Base-by-base conservation (phyloP, 1,140 invertebrate genomes). In the Papilio xuthus region DNA sequence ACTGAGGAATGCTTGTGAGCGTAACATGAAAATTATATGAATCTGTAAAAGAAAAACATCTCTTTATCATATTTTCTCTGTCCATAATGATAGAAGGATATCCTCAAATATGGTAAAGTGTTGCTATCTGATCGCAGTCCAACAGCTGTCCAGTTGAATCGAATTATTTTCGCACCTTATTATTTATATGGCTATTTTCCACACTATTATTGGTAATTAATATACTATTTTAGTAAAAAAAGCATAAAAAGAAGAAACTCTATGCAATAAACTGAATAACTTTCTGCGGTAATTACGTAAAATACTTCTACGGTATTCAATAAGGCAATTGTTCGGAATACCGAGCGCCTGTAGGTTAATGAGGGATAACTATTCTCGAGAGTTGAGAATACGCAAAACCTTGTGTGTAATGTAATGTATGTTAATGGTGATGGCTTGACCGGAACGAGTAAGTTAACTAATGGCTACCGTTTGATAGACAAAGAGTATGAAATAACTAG, bases 381-480 rank as follows among this genome's bases (percentile, higher is more conserved):
- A 85, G 60, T 26, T 28, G 18, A 26, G 23, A 15, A 67, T 67
- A 28, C 60, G 60, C 60, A 67, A 28, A 67, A 67, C 60, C 26
- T 18, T 67, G 26, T 28, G 6, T 18, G 60, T 67, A 28, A 67
- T 67, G 60, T 67, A 67, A 67, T 32, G 80, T 79, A 81, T 84
- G 82, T 81, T 88, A 86, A 87, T 88, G 79, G 81, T 80, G 83
- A 83, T 78, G 80, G 84, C 79, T 78, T 80, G 79, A 73, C 75
- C 78, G 71, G 67, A 78, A 67, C 26, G 60, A 32, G 82, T 81
- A 76, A 67, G 82, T 85, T 82, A 82, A 81, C 82, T 82, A 88
- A 84, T 88, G 88, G 85, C 84, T 84, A 83, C 42, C 82, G 80
- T 86, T 88, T 84, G 83, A 89, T 88, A 82, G 81, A 74, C 79